Conservation (phyloP, 2,113 vertebrate genomes). For the Aramus guarauna region DNA sequence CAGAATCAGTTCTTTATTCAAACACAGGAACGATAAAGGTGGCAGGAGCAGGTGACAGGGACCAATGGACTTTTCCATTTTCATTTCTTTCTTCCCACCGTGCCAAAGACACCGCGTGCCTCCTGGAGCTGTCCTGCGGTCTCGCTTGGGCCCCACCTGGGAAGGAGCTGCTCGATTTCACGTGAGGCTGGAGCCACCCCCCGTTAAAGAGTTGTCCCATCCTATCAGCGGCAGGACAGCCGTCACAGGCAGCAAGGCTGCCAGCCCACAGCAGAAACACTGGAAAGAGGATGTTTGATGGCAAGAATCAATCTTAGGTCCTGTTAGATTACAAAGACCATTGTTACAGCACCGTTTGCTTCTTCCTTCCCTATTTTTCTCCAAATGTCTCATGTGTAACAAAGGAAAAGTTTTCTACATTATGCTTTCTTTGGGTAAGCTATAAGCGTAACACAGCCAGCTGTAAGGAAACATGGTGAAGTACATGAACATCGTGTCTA, state of each 20-base stretch:
- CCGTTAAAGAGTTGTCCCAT: not conserved
- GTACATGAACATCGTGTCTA: not conserved
- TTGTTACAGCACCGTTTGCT: accelerated
- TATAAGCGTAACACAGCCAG: not conserved
- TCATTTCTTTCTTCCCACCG: not conserved
- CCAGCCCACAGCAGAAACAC: not conserved
- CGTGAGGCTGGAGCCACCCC: not conserved
- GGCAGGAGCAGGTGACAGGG: not conserved
- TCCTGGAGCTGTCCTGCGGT: not conserved
- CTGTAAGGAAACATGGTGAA: not conserved
- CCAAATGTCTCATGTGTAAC: not conserved
- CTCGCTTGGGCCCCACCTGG: not conserved
- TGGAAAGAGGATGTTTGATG: not conserved
- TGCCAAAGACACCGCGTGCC: not conserved
- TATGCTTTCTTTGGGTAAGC: not conserved
- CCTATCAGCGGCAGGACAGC: not conserved
- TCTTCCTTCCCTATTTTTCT: not conserved
- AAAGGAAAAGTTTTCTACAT: not conserved
- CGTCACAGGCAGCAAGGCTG: not conserved
- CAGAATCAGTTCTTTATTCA: not conserved
- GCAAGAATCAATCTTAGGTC: not conserved
- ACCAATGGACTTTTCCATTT: not conserved
- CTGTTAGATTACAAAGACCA: not conserved
- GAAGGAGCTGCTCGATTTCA: not conserved
- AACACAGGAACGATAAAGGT: not conserved